phyloP scores from a whole-genome alignment of 35 echinoderm and acorn worm species.

The Chiridota heheva region DNA sequence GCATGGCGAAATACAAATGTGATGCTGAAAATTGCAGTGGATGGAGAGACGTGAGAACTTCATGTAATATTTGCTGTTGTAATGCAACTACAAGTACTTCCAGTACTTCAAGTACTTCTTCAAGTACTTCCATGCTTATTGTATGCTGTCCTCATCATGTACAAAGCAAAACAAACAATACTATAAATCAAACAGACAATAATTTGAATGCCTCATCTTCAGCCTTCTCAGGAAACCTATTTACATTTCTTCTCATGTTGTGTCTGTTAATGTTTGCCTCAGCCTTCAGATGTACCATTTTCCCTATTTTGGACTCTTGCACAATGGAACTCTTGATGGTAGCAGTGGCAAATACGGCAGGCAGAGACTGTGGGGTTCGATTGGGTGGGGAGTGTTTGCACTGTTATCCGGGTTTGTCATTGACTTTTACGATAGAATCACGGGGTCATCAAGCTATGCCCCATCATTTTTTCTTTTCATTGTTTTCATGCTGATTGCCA shows the following conservation, averaged over 20 bases:
- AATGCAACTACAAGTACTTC: too few species aligned
- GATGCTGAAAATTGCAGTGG: too few species aligned
- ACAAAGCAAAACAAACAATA: too few species aligned
- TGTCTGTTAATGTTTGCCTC: slow-evolving; percentile 52
- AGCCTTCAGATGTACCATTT: slow-evolving; percentile 73
- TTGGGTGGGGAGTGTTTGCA: slow-evolving; percentile 85
- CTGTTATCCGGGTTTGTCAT: slow-evolving; percentile 72
- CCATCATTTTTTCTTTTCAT: slow-evolving; percentile 34
- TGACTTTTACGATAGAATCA: slow-evolving; percentile 29
- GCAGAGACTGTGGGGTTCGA: slow-evolving; percentile 84
- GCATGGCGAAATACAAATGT: too few species aligned
- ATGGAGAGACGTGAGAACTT: too few species aligned
- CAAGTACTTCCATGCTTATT: too few species aligned
- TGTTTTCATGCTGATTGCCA: not conserved
- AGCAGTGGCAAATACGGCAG: slow-evolving; percentile 67
- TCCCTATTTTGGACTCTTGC: slow-evolving; percentile 74
- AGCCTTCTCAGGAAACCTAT: not conserved
- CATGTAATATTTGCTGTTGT: too few species aligned
- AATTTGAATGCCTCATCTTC: too few species aligned
- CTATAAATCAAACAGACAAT: too few species aligned
- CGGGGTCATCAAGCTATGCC: not conserved
- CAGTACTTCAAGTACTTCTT: too few species aligned
- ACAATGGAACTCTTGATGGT: slow-evolving; percentile 67
- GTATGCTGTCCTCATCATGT: too few species aligned
- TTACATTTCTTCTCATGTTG: slow-evolving; percentile 65